phyloP scores from a whole-genome alignment of 2,888 invertebrate genomes.

The Palloptera scutellata region DNA sequence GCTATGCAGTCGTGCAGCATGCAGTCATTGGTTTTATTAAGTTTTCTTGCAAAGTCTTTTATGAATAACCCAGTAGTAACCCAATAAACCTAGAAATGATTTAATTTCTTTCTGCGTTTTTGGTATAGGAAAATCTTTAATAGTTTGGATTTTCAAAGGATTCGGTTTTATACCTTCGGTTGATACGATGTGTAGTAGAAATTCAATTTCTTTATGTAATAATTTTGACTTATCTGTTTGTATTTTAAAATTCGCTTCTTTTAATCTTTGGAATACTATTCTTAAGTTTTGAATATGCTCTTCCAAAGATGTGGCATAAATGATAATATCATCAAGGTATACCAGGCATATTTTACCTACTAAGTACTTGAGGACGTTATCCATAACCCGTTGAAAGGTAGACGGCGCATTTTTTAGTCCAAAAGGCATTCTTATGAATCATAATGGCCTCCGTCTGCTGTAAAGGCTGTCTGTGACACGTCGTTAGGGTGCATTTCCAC shows the following conservation, averaged over 20 bases:
- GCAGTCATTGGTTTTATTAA: conserved; percentile 1
- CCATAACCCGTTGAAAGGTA: conserved; percentile 22
- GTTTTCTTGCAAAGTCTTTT: neutral
- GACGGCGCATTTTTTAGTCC: conserved; percentile 18
- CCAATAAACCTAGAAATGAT: neutral
- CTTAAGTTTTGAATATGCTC: conserved; percentile 24
- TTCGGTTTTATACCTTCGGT: neutral
- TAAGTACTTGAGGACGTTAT: conserved; percentile 22
- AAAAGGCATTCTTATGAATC: neutral
- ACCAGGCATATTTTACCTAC: conserved; percentile 22
- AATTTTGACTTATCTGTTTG: conserved; percentile 24
- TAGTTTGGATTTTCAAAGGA: neutral
- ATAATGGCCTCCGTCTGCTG: neutral
- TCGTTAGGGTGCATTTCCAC: neutral
- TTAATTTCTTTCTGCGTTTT: neutral
- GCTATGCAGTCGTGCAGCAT: neutral
- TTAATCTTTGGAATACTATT: conserved; percentile 18
- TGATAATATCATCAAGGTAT: conserved; percentile 31
- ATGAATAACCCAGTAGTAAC: too few relatives aligned
- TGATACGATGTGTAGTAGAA: neutral
- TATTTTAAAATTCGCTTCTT: conserved; percentile 26
- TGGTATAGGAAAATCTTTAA: conserved; percentile 2
- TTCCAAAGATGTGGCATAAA: conserved; percentile 22
- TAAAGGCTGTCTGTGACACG: neutral
- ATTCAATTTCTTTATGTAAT: neutral